A percentile compares a stretch with the other conserved stretches of the same genome.
phyloP scores from a whole-genome alignment of 2,888 invertebrate genomes.

The Lagria hirta region DNA sequence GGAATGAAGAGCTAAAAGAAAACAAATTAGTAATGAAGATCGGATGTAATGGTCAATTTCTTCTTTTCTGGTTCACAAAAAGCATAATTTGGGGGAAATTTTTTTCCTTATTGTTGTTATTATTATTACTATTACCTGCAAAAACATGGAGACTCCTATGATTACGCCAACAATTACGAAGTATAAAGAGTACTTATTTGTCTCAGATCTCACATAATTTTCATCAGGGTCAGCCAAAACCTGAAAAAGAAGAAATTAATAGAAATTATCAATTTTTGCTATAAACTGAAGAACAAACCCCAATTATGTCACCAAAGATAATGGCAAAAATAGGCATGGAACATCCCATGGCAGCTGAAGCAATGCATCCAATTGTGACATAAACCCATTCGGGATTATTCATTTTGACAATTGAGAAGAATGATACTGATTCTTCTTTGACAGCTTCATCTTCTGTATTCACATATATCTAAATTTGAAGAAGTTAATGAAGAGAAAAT shows the following conservation, averaged over 20 bases:
- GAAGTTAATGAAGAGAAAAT: no score
- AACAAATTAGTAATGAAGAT: no score
- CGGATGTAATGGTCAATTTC: no score
- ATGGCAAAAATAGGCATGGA: slow-evolving; percentile 74
- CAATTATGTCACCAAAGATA: slow-evolving; percentile 71
- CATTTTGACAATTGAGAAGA: slow-evolving; percentile 47
- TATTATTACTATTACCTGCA: no score
- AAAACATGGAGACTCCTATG: slow-evolving; percentile 64
- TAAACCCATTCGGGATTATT: slow-evolving; percentile 70
- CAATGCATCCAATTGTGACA: slow-evolving; percentile 62
- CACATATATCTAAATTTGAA: neutral
- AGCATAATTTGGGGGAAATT: no score
- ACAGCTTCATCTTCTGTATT: slow-evolving; percentile 25
- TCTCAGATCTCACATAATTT: slow-evolving; percentile 59
- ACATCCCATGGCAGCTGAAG: slow-evolving; percentile 67
- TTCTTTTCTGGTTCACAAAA: no score
- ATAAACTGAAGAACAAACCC: slow-evolving; percentile 43
- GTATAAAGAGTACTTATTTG: slow-evolving; percentile 64
- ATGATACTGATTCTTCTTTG: slow-evolving; percentile 30
- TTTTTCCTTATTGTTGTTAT: no score
- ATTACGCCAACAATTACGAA: slow-evolving; percentile 69
- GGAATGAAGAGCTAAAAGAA: no score
- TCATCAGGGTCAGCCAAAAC: slow-evolving; percentile 45
- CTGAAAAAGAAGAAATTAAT: no score
- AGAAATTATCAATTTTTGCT: no score